phyloP scores from a whole-genome alignment of 2,888 invertebrate genomes.

The Gnatocerus cornutus region DNA sequence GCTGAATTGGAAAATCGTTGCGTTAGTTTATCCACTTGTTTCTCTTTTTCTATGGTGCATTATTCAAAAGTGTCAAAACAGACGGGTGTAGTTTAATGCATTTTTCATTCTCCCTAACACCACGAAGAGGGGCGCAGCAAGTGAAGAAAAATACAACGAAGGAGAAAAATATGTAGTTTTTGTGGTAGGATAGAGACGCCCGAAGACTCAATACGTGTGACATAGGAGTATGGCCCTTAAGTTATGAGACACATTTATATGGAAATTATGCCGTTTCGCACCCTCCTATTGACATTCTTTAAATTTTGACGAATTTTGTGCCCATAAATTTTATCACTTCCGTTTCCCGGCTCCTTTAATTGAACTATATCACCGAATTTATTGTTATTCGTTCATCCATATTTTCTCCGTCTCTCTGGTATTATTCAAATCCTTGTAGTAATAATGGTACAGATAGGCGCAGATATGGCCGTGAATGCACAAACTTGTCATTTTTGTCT shows the following conservation, averaged over 20 bases:
- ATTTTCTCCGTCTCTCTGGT: slow-evolving; percentile 21
- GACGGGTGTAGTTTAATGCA: slow-evolving; percentile 50
- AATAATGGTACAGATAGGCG: slow-evolving; percentile 35
- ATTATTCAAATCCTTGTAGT: slow-evolving; percentile 41
- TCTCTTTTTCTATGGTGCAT: slow-evolving; percentile 44
- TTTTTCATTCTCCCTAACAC: slow-evolving; percentile 47
- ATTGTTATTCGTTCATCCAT: slow-evolving; percentile 19
- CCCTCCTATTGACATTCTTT: slow-evolving; percentile 43
- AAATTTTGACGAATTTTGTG: slow-evolving; percentile 45
- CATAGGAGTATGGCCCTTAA: slow-evolving; percentile 35
- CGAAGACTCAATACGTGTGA: slow-evolving; percentile 41
- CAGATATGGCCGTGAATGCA: slow-evolving; percentile 38
- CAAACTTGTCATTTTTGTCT: slow-evolving; percentile 42
- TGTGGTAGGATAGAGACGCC: slow-evolving; percentile 33
- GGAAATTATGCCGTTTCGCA: slow-evolving; percentile 43
- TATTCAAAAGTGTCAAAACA: slow-evolving; percentile 51
- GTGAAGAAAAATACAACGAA: slow-evolving; percentile 40
- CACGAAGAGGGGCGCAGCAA: slow-evolving; percentile 18
- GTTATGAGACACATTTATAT: slow-evolving; percentile 48
- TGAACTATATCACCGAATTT: slow-evolving; percentile 34
- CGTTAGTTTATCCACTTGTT: slow-evolving; percentile 36
- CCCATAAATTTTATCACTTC: slow-evolving; percentile 30
- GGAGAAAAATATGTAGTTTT: slow-evolving; percentile 32
- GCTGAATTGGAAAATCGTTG: too few relatives aligned
- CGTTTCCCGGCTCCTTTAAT: slow-evolving; percentile 14